phyloP scores from a whole-genome alignment of 2,113 vertebrate genomes.

The Anolis carolinensis region DNA sequence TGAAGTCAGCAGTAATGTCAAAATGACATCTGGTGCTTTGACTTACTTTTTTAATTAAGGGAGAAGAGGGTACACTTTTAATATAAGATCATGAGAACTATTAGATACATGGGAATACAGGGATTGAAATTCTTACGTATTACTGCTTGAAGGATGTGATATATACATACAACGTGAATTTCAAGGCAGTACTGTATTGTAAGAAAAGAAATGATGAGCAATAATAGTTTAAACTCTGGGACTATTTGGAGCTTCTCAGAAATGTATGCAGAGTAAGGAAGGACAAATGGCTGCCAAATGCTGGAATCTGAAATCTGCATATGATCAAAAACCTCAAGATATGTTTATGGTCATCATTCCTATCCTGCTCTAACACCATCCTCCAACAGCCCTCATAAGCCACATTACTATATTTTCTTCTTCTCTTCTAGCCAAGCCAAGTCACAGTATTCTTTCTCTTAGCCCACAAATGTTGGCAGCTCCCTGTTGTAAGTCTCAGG shows the following conservation, averaged over 20 bases:
- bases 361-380: neutral
- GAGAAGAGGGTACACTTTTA: slow-evolving; percentile 10
- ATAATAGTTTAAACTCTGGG: neutral
- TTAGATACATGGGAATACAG: neutral
- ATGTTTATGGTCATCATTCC: neutral
- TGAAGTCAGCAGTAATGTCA: slow-evolving; percentile 28
- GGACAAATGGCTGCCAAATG: neutral
- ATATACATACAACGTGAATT: neutral
- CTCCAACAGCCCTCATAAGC: neutral
- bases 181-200: neutral
- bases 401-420: neutral
- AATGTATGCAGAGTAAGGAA: neutral
- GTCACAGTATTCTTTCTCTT: neutral
- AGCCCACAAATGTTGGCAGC: neutral
- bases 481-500: neutral
- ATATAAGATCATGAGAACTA: slow-evolving; percentile 18
- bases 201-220: neutral
- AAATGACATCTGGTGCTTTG: slow-evolving; percentile 11
- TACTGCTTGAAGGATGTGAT: neutral
- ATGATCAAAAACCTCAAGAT: neutral
- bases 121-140: neutral
- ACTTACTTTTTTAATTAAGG: slow-evolving; percentile 16
- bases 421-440: neutral
- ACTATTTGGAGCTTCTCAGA: neutral
- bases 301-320: neutral